Evolutionary conservation across 1,140 invertebrate genomes (phyloP).

Genomic region (Trichoplusia ni): DNA sequence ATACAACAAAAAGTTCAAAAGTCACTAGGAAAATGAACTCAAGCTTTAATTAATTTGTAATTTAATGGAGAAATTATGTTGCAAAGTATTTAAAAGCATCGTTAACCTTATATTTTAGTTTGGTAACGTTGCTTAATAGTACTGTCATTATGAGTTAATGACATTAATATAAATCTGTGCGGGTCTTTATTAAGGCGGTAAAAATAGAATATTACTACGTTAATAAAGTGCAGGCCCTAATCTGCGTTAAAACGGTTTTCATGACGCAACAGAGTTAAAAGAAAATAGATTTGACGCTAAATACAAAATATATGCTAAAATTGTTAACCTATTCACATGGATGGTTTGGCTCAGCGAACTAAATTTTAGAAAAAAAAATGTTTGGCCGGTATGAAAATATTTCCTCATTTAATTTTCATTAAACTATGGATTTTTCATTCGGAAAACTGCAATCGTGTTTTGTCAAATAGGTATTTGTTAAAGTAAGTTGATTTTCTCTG

Average conservation of each 20-base stretch:
- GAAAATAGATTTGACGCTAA: slow-evolving; percentile 4
- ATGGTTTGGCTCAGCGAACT: background rate
- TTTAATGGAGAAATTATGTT: slow-evolving; percentile 58
- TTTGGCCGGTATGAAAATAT: no score
- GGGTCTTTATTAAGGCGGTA: slow-evolving; percentile 19
- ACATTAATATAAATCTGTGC: slow-evolving; percentile 8
- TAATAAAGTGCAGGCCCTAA: slow-evolving; percentile 11
- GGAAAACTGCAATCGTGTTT: no score
- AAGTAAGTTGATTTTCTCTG: no score
- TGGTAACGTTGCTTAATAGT: background rate
- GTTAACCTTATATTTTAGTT: slow-evolving; percentile 32
- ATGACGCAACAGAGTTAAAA: background rate
- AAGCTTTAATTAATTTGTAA: slow-evolving; percentile 43
- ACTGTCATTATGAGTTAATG: slow-evolving; percentile 12
- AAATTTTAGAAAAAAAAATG: no score
- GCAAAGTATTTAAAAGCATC: slow-evolving; percentile 31
- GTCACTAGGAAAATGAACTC: no score
- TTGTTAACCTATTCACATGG: background rate
- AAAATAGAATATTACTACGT: slow-evolving; percentile 21
- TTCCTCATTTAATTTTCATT: no score
- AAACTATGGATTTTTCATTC: no score
- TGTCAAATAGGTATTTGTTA: no score
- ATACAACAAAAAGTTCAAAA: slow-evolving; percentile 44
- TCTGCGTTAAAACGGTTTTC: background rate
- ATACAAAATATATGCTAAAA: background rate